Evolutionary conservation across 2,888 invertebrate genomes (phyloP).

Genomic region (Ganaspis brasiliensis): DNA sequence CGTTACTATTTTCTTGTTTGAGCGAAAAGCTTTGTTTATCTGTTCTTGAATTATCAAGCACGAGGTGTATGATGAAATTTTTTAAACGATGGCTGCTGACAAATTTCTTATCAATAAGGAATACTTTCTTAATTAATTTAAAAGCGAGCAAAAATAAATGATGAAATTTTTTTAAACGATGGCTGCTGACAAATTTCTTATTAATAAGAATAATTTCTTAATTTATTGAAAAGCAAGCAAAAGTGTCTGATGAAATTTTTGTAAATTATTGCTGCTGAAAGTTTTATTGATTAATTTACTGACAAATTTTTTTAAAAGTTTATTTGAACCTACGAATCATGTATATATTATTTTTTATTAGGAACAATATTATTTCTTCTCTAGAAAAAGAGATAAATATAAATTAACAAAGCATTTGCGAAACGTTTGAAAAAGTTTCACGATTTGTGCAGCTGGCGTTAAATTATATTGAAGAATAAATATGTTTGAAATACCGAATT

Average conservation of each 20-base stretch:
- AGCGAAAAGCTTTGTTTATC: slow-evolving; percentile 6
- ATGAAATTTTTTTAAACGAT: background rate
- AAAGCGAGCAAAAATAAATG: too few species aligned
- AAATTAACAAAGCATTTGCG: slow-evolving; percentile 25
- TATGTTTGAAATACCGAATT: slow-evolving; percentile 19
- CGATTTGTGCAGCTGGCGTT: background rate
- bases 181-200: background rate
- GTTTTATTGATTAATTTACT: too few species aligned
- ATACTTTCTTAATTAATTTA: too few species aligned
- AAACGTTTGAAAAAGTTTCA: slow-evolving; percentile 7
- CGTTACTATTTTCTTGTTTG: slow-evolving; percentile 27
- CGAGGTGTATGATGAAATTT: background rate
- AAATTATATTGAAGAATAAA: slow-evolving; percentile 16
- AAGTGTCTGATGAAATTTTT: background rate
- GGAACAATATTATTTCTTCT: too few species aligned
- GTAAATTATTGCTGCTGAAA: too few species aligned
- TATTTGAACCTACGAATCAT: too few species aligned
- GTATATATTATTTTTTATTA: too few species aligned
- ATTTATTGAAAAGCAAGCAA: too few species aligned
- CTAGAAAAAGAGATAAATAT: too few species aligned
- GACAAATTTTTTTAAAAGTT: too few species aligned
- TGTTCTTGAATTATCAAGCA: background rate
- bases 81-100: slow-evolving; percentile 5
- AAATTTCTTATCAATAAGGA: too few species aligned
- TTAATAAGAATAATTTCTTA: too few species aligned